phyloP scores from a whole-genome alignment of 2,797 vertebrate species.

The Schizothorax lantsangensis region DNA sequence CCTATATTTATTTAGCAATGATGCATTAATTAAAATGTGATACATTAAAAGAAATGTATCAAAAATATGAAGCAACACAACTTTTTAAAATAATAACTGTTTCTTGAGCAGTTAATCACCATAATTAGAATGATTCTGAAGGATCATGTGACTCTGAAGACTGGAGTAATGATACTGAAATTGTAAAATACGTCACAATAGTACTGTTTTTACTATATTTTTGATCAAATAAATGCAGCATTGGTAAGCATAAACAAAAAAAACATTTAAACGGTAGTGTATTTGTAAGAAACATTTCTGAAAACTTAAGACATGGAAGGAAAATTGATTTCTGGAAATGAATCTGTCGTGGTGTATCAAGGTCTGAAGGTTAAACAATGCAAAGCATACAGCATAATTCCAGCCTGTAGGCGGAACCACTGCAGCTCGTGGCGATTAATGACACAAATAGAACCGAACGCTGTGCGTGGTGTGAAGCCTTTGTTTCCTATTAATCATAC shows the following conservation, averaged over 20 bases:
- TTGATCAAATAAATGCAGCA: not conserved
- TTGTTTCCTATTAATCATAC: not conserved
- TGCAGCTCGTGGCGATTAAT: not conserved
- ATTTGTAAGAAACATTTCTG: not conserved
- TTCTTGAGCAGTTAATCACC: not conserved
- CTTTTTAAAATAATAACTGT: not conserved
- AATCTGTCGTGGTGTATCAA: not conserved
- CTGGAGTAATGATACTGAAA: not conserved
- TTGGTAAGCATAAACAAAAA: not conserved
- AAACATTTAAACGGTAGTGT: not conserved
- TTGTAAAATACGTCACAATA: not conserved
- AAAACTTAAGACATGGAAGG: not conserved
- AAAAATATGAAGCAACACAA: not conserved
- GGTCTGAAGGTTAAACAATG: not conserved
- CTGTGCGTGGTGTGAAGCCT: not conserved
- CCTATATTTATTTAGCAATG: not conserved
- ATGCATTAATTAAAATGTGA: not conserved
- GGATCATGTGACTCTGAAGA: not conserved
- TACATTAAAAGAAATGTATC: not conserved
- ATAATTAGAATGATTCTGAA: not conserved
- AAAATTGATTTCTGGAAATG: not conserved
- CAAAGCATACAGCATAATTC: not conserved
- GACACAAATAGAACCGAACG: not conserved
- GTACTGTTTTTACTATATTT: not conserved
- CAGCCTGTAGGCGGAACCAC: not conserved